Base-by-base conservation (phyloP, 1,140 invertebrate genomes). In the Zophobas morio region DNA sequence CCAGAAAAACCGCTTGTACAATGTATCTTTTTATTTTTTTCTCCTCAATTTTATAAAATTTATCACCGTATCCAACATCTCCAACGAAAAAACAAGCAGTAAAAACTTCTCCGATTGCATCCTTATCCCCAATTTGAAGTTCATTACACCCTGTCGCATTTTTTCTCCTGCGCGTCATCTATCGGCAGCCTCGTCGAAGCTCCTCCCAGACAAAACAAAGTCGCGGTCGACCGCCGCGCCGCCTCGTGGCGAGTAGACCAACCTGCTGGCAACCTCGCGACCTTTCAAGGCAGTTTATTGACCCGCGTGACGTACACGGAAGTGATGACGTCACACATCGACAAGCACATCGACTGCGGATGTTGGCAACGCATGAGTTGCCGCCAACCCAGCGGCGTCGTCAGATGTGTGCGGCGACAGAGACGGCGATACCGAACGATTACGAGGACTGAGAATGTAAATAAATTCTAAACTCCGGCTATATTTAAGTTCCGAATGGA, bases 211-310 rank as follows among this genome's bases (percentile, higher is more conserved):
- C 60, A 60, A 60, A 60, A 60, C 56, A 60, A 33, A 6, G 70
- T 46, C 39, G 36, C 35, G 46, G 33, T 51, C 39, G 60, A 75
- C 37, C 39, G 46, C 33, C 63, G 78, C 82, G 80, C 81, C 81
- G 51, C 71, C 20, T 35, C 54, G 76, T 79, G 81, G 73, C 35
- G 76, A 75, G 80, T 83, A 82, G 83, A 75, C 51, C 71, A 82
- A 84, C 72, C 73, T 63, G 49, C n/a, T n/a, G 47, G 20, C 77
- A 75, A 70, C 76, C 79, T 79, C 76, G 60, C 83, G 84, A 85
- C 84, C 84, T 85, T 85, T 82, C 84, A 85, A 85, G 84, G 84
- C 82, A 84, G 84, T 85, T 85, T 85, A 85, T 84, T 85, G 83
- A 83, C 83, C 84, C 60, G 79, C 42, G 79, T 85, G 84, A 85